phyloP scores from a whole-genome alignment of 2,888 invertebrate genomes.

The Eupithecia tripunctaria region DNA sequence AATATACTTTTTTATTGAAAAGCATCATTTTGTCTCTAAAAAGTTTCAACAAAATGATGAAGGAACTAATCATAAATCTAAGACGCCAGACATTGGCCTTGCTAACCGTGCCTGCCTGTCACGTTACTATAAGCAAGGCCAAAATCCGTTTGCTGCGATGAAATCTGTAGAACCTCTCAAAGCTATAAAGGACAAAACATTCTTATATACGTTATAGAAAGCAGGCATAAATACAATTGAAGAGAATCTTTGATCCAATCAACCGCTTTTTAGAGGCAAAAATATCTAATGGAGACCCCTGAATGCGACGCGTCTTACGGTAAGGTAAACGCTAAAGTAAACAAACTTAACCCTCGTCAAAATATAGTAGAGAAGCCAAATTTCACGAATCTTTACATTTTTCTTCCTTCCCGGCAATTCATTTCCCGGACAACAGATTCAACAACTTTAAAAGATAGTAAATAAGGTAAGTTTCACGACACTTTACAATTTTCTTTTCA shows the following conservation, averaged over 20 bases:
- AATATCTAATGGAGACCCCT: slow-evolving; percentile 30
- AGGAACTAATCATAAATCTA: not conserved
- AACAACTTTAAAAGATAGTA: too few relatives aligned
- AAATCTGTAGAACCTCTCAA: not conserved
- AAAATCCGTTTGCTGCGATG: not conserved
- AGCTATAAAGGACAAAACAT: not conserved
- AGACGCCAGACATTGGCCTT: not conserved
- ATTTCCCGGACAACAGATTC: too few relatives aligned
- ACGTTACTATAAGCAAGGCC: not conserved
- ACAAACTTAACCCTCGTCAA: slow-evolving; percentile 44
- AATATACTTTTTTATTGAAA: not conserved
- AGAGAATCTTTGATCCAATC: not conserved
- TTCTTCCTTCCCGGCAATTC: too few relatives aligned
- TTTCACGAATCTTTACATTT: slow-evolving; percentile 36
- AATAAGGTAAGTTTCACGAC: too few relatives aligned
- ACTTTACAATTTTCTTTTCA: too few relatives aligned
- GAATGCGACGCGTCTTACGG: slow-evolving; percentile 38
- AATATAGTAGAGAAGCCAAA: slow-evolving; percentile 32
- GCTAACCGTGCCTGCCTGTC: not conserved
- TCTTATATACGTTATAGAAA: slow-evolving; percentile 1
- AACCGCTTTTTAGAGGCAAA: slow-evolving; percentile 9
- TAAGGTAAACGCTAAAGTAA: slow-evolving; percentile 41
- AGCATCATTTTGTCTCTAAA: not conserved
- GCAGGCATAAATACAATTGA: not conserved
- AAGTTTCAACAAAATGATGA: not conserved